Evolutionary conservation across 1,140 invertebrate genomes (phyloP).

Genomic region (Agrypnia vestita): DNA sequence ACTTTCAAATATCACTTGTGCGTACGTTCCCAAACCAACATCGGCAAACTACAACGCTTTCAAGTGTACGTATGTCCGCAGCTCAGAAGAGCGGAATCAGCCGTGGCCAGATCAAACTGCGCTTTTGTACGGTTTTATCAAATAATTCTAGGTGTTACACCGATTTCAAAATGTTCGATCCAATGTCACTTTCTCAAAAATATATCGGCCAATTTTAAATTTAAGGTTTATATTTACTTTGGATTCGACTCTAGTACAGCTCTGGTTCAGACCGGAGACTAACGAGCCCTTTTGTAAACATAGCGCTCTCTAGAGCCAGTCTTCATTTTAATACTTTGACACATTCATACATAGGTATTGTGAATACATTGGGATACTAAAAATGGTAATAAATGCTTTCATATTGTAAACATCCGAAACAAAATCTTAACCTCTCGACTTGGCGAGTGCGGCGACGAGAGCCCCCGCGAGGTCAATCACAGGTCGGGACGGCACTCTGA

Average conservation of each 20-base stretch:
- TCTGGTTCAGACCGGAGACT: slow-evolving; percentile 10
- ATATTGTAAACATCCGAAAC: slow-evolving; percentile 50
- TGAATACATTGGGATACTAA: slow-evolving; percentile 49
- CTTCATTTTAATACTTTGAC: slow-evolving; percentile 58
- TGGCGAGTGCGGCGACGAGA: slow-evolving; percentile 25
- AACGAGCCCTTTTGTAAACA: slow-evolving; percentile 15
- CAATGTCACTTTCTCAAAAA: slow-evolving; percentile 57
- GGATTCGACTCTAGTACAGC: slow-evolving; percentile 9
- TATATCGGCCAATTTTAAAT: slow-evolving; percentile 44
- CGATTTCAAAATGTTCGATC: slow-evolving; percentile 51
- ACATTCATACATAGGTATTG: slow-evolving; percentile 50
- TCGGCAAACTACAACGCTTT: neutral
- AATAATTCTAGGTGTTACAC: slow-evolving; percentile 22
- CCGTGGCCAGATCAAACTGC: neutral
- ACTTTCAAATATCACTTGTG: neutral
- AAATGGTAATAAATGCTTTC: slow-evolving; percentile 53
- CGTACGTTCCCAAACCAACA: no score
- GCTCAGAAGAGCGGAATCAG: neutral
- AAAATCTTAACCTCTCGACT: slow-evolving; percentile 48
- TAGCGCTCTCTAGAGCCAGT: slow-evolving; percentile 53
- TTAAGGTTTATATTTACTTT: slow-evolving; percentile 45
- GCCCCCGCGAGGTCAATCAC: slow-evolving; percentile 49
- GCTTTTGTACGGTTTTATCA: neutral
- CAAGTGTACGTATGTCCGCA: neutral
- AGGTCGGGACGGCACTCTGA: slow-evolving; percentile 56